phyloP scores from a whole-genome alignment of 1,140 invertebrate species.

The Drosophila bipectinata region DNA sequence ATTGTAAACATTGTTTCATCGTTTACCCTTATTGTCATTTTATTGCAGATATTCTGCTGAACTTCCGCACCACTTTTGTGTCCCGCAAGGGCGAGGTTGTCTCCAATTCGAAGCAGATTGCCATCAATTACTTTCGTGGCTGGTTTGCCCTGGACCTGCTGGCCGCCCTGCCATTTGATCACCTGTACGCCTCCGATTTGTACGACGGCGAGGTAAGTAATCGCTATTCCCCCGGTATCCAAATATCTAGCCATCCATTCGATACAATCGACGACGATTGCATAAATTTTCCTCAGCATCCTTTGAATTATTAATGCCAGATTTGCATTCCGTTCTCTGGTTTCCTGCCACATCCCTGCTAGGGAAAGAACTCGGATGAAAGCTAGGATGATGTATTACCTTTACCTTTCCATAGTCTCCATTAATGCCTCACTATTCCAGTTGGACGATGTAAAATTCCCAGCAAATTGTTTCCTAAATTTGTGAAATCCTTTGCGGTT shows the following conservation, averaged over 20 bases:
- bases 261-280: not conserved
- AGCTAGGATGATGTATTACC: slow-evolving; percentile 9
- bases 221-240: slow-evolving; percentile 1
- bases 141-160: slow-evolving; percentile 98
- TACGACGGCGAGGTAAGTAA: slow-evolving; percentile 92
- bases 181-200: slow-evolving; percentile 94
- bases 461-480: slow-evolving; percentile 21
- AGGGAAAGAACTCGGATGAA: not conserved
- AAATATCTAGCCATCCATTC: slow-evolving; percentile 3
- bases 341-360: not conserved
- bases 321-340: slow-evolving; percentile 22
- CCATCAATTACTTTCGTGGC: slow-evolving; percentile 95
- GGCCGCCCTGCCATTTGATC: slow-evolving; percentile 98
- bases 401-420: not conserved
- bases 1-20: slow-evolving; percentile 49
- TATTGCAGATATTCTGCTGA: slow-evolving; percentile 96
- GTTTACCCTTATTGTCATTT: slow-evolving; percentile 79
- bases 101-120: slow-evolving; percentile 94
- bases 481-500: slow-evolving; percentile 14
- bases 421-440: not conserved
- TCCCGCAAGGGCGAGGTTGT: slow-evolving; percentile 99
- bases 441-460: slow-evolving; percentile 1
- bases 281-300: slow-evolving; percentile 30
- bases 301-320: slow-evolving; percentile 31
- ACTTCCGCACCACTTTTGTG: slow-evolving; percentile 99